Conservation (phyloP, 2,888 invertebrate species). For the Ypsolopha sequella region DNA sequence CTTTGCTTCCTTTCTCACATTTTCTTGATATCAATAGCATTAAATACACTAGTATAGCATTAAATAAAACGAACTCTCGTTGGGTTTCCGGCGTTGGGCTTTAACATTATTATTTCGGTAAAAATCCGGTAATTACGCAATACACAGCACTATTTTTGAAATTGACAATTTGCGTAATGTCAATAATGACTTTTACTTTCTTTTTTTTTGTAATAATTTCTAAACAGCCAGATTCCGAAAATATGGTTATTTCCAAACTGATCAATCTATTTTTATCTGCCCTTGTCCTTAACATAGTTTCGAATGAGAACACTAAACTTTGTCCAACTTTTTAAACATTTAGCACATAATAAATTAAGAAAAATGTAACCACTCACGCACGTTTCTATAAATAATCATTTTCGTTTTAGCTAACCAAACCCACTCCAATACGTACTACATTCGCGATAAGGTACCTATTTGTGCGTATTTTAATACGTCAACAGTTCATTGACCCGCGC, state of each 20-base stretch:
- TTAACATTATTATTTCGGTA: background rate
- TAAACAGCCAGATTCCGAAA: slow-evolving; percentile 3
- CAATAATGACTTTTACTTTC: slow-evolving; percentile 7
- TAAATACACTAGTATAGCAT: slow-evolving; percentile 42
- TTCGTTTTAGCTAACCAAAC: slow-evolving; percentile 45
- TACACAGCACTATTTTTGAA: slow-evolving; percentile 32
- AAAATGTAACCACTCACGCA: slow-evolving; percentile 40
- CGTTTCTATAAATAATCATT: slow-evolving; percentile 58
- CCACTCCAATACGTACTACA: slow-evolving; percentile 52
- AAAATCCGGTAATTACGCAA: slow-evolving; percentile 5
- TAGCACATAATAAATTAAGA: background rate
- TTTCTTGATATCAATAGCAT: slow-evolving; percentile 62
- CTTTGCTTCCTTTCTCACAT: slow-evolving; percentile 70
- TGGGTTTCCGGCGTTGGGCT: slow-evolving; percentile 38
- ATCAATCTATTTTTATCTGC: no score
- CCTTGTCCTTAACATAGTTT: no score
- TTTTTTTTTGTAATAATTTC: slow-evolving; percentile 11
- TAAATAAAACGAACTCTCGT: slow-evolving; percentile 43
- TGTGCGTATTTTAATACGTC: slow-evolving; percentile 67
- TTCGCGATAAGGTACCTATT: slow-evolving; percentile 59
- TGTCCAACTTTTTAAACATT: background rate
- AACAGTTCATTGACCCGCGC: slow-evolving; percentile 62
- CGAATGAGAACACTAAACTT: no score
- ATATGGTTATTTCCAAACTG: background rate
- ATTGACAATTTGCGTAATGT: slow-evolving; percentile 15